These are phyloP conservation scores for Mola mola DNA, from an alignment of 2,113 vertebrate genomes.

Conservation along the genomic window DNA sequence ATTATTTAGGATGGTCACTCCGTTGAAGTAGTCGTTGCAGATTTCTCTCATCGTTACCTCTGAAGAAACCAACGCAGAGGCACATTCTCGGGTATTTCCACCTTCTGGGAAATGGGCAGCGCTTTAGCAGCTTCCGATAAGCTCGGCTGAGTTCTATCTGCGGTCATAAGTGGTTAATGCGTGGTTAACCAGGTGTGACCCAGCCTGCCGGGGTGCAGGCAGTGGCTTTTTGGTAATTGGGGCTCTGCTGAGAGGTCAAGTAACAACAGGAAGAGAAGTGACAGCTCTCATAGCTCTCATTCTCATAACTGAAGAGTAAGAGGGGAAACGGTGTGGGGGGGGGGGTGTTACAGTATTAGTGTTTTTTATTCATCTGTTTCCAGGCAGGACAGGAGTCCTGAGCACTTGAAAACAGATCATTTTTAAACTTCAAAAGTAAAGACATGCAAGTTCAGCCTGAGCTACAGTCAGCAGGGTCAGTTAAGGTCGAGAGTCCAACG, in stretches of 20 bases:
- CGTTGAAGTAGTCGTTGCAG: too few relatives aligned
- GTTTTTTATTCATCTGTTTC: not conserved
- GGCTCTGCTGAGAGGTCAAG: slow-evolving; percentile 55
- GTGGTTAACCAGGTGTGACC: slow-evolving; percentile 52
- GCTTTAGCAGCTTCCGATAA: slow-evolving; percentile 33
- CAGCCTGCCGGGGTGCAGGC: slow-evolving; percentile 30
- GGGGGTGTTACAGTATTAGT: slow-evolving; percentile 7
- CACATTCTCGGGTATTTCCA: too few relatives aligned
- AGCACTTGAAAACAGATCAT: not conserved
- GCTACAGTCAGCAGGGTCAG: too few relatives aligned
- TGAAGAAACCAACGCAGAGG: too few relatives aligned
- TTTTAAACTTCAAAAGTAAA: too few relatives aligned
- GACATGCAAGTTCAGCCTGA: too few relatives aligned
- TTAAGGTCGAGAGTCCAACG: too few relatives aligned
- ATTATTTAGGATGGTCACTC: too few relatives aligned
- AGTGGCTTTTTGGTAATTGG: slow-evolving; percentile 60
- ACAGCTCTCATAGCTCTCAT: slow-evolving; percentile 57
- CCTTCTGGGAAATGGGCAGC: slow-evolving; percentile 28
- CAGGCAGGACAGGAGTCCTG: not conserved
- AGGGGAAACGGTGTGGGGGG: slow-evolving; percentile 14
- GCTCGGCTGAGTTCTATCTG: slow-evolving; percentile 31
- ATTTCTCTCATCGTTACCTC: not conserved
- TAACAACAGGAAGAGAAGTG: slow-evolving; percentile 66
- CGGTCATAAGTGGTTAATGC: slow-evolving; percentile 28
- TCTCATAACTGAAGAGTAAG: slow-evolving; percentile 8